phyloP scores from a whole-genome alignment of 1,140 invertebrate genomes.

The Monomorium pharaonis region DNA sequence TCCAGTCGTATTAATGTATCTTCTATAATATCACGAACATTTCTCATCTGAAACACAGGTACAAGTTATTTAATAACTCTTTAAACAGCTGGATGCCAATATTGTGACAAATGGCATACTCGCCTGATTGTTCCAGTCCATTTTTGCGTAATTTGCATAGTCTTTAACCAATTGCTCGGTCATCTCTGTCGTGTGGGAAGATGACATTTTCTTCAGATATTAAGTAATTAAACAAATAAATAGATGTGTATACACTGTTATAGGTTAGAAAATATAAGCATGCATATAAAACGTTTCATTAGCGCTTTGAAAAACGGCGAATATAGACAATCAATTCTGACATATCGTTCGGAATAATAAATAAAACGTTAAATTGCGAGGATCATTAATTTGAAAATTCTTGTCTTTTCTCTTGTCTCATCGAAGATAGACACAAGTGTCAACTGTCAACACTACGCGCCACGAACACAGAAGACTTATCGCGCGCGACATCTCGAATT shows the following conservation, averaged over 20 bases:
- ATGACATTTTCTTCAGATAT: conserved; percentile 40
- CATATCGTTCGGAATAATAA: not conserved
- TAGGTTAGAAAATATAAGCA: conserved; percentile 29
- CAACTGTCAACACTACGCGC: not conserved
- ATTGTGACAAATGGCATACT: conserved; percentile 32
- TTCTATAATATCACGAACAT: conserved; percentile 72
- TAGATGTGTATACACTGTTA: not conserved
- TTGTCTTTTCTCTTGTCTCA: not conserved
- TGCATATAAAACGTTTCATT: not conserved
- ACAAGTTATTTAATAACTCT: not conserved
- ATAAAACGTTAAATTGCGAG: not conserved
- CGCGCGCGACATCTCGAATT: conserved; percentile 3
- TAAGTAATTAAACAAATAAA: not conserved
- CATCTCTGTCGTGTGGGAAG: conserved; percentile 51
- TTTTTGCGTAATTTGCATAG: conserved; percentile 73
- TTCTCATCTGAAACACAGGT: conserved; percentile 66
- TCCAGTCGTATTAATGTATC: conserved; percentile 77
- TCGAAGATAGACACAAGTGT: not conserved
- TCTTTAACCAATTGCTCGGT: conserved; percentile 72
- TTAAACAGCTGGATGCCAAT: not conserved
- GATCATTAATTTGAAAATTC: not conserved
- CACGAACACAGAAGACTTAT: not conserved
- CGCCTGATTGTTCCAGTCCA: conserved; percentile 69
- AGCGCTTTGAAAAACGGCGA: not conserved
- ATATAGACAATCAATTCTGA: not conserved